These are phyloP conservation scores for Micrastur ruficollis DNA, from an alignment of 2,797 vertebrate species.

Conservation along the genomic window DNA sequence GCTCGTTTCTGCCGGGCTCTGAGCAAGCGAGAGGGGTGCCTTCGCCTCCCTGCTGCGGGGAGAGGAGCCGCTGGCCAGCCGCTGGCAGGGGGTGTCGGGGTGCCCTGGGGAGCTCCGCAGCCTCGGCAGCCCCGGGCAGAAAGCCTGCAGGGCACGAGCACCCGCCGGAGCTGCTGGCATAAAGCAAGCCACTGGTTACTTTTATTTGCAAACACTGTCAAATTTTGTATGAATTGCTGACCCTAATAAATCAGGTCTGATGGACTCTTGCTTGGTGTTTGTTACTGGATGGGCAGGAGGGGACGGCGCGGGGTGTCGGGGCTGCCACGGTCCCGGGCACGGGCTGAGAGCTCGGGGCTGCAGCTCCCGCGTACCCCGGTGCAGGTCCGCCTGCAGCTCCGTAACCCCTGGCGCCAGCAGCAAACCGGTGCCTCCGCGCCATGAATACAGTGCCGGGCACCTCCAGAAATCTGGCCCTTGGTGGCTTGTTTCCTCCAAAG, in stretches of 20 bases:
- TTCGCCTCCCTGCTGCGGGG: accelerated
- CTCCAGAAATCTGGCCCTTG: neutral
- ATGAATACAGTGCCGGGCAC: neutral
- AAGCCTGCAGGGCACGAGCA: neutral
- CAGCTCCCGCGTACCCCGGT: neutral
- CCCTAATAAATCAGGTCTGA: constrained; percentile 19
- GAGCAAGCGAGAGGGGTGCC: neutral
- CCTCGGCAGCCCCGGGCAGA: neutral
- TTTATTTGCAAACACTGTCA: neutral
- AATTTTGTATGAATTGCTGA: neutral
- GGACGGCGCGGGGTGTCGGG: neutral
- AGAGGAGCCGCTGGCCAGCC: neutral
- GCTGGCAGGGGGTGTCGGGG: neutral
- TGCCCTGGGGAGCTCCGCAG: accelerated
- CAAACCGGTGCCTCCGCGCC: neutral
- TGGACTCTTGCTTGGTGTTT: neutral
- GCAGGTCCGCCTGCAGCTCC: neutral
- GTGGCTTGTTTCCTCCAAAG: neutral
- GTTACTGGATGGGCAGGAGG: neutral
- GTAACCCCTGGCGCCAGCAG: neutral
- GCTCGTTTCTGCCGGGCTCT: neutral
- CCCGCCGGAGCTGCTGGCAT: neutral
- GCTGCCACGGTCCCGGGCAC: accelerated
- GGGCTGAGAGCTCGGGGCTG: neutral
- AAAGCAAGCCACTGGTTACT: neutral